Evolutionary conservation across 2,888 invertebrate genomes (phyloP).

Genomic region (Stenotaenia linearis): DNA sequence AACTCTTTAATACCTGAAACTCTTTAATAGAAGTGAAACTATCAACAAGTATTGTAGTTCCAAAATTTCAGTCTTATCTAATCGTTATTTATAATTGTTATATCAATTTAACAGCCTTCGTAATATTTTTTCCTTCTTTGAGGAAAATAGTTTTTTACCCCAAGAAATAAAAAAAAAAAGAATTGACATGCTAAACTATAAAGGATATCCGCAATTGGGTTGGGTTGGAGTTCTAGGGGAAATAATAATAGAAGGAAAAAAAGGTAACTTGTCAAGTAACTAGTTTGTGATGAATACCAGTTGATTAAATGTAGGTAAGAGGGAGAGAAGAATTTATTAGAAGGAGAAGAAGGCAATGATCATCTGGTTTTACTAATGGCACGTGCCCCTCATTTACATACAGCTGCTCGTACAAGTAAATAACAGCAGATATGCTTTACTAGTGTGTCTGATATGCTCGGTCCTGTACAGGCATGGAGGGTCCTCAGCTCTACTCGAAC

Average conservation of each 20-base stretch:
- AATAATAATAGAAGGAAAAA: not conserved
- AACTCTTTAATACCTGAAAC: too few relatives aligned
- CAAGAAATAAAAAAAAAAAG: not conserved
- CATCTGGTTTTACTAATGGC: not conserved
- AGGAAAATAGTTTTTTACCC: not conserved
- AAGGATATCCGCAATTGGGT: not conserved
- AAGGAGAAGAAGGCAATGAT: not conserved
- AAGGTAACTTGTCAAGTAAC: not conserved
- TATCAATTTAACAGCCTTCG: too few relatives aligned
- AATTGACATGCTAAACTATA: not conserved
- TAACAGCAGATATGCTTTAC: slow-evolving; percentile 9
- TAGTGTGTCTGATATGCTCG: slow-evolving; percentile 1
- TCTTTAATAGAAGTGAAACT: too few relatives aligned
- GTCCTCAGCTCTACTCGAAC: not conserved
- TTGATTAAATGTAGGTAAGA: not conserved
- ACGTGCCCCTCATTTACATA: slow-evolving; percentile 7
- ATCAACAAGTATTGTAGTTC: too few relatives aligned
- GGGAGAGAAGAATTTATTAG: not conserved
- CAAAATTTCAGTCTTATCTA: too few relatives aligned
- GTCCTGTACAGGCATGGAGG: not conserved
- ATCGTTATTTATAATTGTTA: too few relatives aligned
- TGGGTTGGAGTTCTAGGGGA: not conserved
- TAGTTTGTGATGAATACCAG: not conserved
- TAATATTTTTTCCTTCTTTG: not conserved
- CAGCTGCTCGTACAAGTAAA: not conserved